These are phyloP conservation scores for Sciurus niger DNA, from an alignment of 2,113 vertebrate species.

Conservation along the genomic window DNA sequence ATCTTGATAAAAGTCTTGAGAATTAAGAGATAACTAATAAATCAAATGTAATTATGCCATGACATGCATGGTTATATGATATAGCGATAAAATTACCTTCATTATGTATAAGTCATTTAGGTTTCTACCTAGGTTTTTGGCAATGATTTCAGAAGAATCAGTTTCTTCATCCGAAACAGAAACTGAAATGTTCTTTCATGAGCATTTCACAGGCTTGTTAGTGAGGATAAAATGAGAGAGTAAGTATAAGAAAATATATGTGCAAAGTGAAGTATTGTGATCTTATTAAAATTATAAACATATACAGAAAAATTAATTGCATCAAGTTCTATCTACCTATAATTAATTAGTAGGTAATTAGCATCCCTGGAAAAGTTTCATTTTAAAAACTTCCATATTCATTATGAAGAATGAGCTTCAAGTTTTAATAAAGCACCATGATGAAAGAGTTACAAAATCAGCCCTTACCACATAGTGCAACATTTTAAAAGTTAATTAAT, in stretches of 20 bases:
- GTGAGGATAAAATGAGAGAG: not conserved
- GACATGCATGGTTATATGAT: not conserved
- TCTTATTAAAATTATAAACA: constrained; percentile 57
- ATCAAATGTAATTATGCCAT: not conserved
- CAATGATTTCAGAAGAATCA: not conserved
- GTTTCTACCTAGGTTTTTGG: not conserved
- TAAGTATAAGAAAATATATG: not conserved
- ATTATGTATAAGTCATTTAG: not conserved
- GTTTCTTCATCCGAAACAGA: not conserved
- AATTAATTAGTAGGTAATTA: constrained; percentile 62
- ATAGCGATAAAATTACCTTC: not conserved
- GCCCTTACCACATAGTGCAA: not conserved
- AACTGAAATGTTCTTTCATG: not conserved
- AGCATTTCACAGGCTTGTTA: not conserved
- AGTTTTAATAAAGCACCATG: constrained; percentile 64
- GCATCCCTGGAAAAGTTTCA: constrained; percentile 41
- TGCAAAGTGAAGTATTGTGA: not conserved
- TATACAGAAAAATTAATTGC: constrained; percentile 21
- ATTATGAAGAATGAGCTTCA: constrained; percentile 45
- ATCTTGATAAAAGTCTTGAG: not conserved
- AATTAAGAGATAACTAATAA: not conserved
- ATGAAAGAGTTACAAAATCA: constrained; percentile 70
- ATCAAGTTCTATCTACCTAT: constrained; percentile 2
- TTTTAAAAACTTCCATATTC: constrained; percentile 35
- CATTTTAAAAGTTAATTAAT: constrained; percentile 79